Evolutionary conservation across 2,113 vertebrate species (phyloP), one percentile per base, ranked within the genome.

Genomic region (Hoplias malabaricus): DNA sequence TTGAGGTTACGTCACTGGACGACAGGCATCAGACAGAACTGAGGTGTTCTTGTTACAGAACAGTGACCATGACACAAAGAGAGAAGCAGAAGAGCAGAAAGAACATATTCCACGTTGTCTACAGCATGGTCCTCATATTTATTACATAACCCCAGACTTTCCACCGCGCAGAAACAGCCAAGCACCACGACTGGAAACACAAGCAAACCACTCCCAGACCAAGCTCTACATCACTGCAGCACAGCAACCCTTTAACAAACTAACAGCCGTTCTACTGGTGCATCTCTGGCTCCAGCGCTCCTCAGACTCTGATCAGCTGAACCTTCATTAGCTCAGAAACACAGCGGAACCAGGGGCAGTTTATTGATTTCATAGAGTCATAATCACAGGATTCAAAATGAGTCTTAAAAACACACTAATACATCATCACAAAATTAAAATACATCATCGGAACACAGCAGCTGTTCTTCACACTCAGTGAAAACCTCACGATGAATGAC

Each of bases 61-160:
- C 57, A 34, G 57, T 59, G 25, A 14, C 12, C 31, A 8, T 19
- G 33, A 16, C 12, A 67, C 11, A 67, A 36, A 67, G 11, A 42
- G 11, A 25, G 21, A 27, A 40, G 38, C 63, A 67, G 38, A 67
- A 38, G n/a, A 67, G 63, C 63, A 25, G 38, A 42, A 42, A 42
- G 38, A 67, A 23, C 27, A 16, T 29, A 29, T 68, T 27, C 12
- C 5, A 46, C 40, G 1, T 46, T 27, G 12, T 43, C 40, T 68
- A 53, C 7, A 53, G 23, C 48, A 53, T 4, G 14, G 48, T 23
- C 43, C 1, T 48, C 43, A 48, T 19, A 31, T 59, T 9, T 13
- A 36, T 62, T 62, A 62, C 31, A 36, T 62, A 62, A 62, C 65
- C 13, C 40, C 65, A 68, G 40, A 27, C 16, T 34, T 62, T 62